Percentiles rank a stretch among this genome's conserved stretches.
Evolutionary conservation across 2,113 vertebrate species (phyloP).

Genomic region (Hippocampus barbouri): DNA sequence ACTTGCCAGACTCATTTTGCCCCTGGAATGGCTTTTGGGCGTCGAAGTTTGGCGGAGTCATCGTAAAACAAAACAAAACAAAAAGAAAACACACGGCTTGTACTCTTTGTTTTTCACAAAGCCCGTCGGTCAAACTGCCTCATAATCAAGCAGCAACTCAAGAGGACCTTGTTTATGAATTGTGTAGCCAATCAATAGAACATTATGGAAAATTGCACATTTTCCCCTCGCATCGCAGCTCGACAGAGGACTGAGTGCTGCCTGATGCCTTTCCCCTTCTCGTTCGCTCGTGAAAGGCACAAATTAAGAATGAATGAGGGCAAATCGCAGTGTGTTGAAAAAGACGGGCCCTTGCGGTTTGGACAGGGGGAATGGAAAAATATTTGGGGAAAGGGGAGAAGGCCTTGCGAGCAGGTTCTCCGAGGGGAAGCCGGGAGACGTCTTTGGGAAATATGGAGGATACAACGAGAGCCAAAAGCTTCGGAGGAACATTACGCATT

Average conservation of each 20-base stretch:
- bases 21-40: no score
- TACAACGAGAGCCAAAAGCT: slow-evolving; percentile 8
- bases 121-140: neutral
- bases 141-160: neutral
- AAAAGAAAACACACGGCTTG: no score
- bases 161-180: neutral
- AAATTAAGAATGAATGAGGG: slow-evolving; percentile 27
- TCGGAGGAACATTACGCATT: neutral
- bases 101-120: neutral
- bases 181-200: neutral
- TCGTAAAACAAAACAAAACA: no score
- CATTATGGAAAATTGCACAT: neutral
- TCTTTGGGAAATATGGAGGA: slow-evolving; percentile 32
- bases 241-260: neutral
- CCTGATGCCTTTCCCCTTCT: slow-evolving; percentile 8
- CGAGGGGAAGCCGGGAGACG: slow-evolving; percentile 43
- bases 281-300: slow-evolving; percentile 17
- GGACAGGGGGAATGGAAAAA: slow-evolving; percentile 70
- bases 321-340: slow-evolving; percentile 33
- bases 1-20: no score
- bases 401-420: slow-evolving; percentile 49
- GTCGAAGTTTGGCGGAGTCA: no score
- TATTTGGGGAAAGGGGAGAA: slow-evolving; percentile 61
- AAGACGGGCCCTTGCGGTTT: slow-evolving; percentile 69
- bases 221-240: neutral